Conservation (phyloP, 2,797 vertebrate species). For the Clarias laeviceps region DNA sequence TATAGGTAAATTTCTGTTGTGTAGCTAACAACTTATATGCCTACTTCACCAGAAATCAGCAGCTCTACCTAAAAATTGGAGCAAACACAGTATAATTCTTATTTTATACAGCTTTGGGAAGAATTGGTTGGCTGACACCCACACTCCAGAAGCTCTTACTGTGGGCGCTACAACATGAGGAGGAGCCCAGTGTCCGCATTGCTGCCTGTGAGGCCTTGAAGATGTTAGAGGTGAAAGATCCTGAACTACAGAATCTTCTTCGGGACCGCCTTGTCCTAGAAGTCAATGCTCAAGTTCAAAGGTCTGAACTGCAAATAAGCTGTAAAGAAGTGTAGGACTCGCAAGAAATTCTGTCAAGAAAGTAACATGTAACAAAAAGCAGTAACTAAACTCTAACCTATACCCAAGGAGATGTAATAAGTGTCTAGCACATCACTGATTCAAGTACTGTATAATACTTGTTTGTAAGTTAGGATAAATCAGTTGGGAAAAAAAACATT, state of each 20-base stretch:
- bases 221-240: constrained; percentile 62
- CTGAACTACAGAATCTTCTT: constrained; percentile 66
- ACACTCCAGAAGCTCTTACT: constrained; percentile 68
- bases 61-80: neutral
- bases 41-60: neutral
- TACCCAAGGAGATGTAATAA: neutral
- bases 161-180: constrained; percentile 72
- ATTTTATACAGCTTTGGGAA: constrained; percentile 68
- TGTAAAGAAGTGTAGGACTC: neutral
- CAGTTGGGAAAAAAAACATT: neutral
- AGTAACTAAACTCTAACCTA: neutral
- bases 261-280: constrained; percentile 71
- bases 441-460: neutral
- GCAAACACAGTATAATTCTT: neutral
- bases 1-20: neutral
- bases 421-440: neutral
- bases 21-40: neutral
- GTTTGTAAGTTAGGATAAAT: neutral
- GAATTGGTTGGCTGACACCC: constrained; percentile 69
- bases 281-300: constrained; percentile 65
- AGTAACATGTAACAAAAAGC: no score
- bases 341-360: neutral
- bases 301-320: constrained; percentile 56
- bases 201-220: constrained; percentile 73
- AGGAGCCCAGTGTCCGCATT: constrained; percentile 69